Conservation (phyloP, 2,113 vertebrate genomes). For the Microcebus lehilahytsara region DNA sequence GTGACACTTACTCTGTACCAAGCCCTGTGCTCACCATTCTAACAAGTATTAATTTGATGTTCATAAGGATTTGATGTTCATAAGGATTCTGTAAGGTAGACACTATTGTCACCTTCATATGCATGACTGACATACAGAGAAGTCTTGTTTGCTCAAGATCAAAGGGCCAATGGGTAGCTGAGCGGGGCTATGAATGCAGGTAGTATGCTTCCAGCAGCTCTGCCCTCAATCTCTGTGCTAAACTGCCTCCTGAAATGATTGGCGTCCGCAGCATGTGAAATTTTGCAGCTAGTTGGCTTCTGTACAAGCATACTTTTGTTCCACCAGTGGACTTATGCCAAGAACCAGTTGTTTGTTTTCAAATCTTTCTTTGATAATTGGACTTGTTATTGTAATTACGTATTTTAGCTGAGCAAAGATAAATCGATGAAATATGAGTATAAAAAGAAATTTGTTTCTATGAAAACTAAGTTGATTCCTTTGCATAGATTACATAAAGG, state of each 20-base stretch:
- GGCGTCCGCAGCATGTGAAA: neutral
- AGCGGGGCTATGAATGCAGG: neutral
- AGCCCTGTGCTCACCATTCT: slow-evolving; percentile 3
- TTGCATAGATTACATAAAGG: neutral
- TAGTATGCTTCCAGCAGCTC: neutral
- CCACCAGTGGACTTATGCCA: neutral
- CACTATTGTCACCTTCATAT: neutral
- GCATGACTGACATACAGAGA: neutral
- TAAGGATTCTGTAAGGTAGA: neutral
- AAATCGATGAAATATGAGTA: neutral
- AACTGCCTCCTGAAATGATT: neutral
- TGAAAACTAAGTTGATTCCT: neutral
- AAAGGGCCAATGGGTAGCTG: neutral
- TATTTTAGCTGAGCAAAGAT: slow-evolving; percentile 8
- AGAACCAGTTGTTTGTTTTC: neutral
- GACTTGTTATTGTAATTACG: neutral
- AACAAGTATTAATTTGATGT: neutral
- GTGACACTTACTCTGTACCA: too few species aligned
- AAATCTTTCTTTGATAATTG: neutral
- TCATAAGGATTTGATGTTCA: neutral
- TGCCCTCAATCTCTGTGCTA: neutral
- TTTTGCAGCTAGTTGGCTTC: neutral
- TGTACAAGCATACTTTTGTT: neutral
- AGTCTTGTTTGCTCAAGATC: neutral
- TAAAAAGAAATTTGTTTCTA: neutral